Evolutionary conservation across 2,888 invertebrate genomes (phyloP).

Genomic region (Trimorus sp.): DNA sequence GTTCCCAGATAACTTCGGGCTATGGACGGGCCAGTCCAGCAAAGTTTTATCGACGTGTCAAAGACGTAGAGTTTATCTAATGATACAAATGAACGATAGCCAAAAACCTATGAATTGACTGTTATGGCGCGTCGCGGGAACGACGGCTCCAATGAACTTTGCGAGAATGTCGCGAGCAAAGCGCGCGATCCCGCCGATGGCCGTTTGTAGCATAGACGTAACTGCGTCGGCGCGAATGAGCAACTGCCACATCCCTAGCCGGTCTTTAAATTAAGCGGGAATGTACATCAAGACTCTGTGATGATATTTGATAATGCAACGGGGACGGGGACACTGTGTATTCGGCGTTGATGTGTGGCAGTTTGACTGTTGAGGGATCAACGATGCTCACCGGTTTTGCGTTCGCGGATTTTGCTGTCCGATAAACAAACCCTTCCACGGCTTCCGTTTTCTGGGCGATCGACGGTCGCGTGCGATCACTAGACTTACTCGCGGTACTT

Average conservation of each 20-base stretch:
- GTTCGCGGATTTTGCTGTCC: too few relatives aligned
- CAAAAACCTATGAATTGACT: slow-evolving; percentile 70
- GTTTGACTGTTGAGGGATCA: slow-evolving; percentile 60
- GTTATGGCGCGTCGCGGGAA: slow-evolving; percentile 58
- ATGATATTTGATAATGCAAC: slow-evolving; percentile 71
- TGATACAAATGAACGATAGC: slow-evolving; percentile 71
- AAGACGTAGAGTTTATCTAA: slow-evolving; percentile 71
- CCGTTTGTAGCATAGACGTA: too few relatives aligned
- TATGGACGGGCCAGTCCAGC: slow-evolving; percentile 73
- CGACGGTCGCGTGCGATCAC: slow-evolving; percentile 68
- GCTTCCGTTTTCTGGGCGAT: slow-evolving; percentile 74
- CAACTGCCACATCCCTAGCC: slow-evolving; percentile 71
- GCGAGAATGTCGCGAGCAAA: neutral
- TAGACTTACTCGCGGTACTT: slow-evolving; percentile 69
- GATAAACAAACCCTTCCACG: slow-evolving; percentile 70
- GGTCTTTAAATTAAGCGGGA: slow-evolving; percentile 69
- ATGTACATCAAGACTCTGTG: slow-evolving; percentile 77
- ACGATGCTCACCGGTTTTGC: slow-evolving; percentile 29
- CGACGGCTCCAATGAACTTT: neutral
- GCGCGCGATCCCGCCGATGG: too few relatives aligned
- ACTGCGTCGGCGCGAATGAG: slow-evolving; percentile 12
- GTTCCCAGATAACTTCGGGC: slow-evolving; percentile 73
- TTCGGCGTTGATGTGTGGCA: slow-evolving; percentile 52
- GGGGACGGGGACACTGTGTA: slow-evolving; percentile 18
- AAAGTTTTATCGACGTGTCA: slow-evolving; percentile 69